A percentile compares a stretch with the other conserved stretches of the same genome.
Evolutionary conservation across 2,797 vertebrate species (phyloP).

Genomic region (Nyctalus aviator): DNA sequence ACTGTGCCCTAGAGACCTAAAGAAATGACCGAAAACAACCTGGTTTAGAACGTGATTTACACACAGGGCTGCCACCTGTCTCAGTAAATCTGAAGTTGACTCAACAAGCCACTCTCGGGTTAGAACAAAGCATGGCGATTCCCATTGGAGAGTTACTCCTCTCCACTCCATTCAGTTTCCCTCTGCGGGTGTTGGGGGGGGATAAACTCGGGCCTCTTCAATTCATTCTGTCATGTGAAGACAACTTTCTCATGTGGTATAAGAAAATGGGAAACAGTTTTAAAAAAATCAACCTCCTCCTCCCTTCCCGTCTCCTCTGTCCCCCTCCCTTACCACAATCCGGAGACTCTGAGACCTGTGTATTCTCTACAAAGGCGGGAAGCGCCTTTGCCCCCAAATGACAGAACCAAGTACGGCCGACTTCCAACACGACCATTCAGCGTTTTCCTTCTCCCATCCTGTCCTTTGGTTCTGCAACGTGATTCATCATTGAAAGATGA

Average conservation of each 20-base stretch:
- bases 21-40: slow-evolving; percentile 58
- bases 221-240: neutral
- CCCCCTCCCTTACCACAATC: too few species aligned
- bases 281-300: neutral
- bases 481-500: neutral
- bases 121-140: neutral
- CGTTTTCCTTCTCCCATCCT: neutral
- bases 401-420: neutral
- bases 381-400: neutral
- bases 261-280: neutral
- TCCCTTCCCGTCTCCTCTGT: neutral
- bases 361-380: neutral
- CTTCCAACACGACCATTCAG: neutral
- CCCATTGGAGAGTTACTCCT: neutral
- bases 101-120: neutral
- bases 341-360: neutral
- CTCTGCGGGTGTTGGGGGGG: neutral
- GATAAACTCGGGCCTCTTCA: neutral
- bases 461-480: neutral
- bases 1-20: slow-evolving; percentile 47
- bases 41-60: slow-evolving; percentile 73
- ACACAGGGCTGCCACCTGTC: slow-evolving; percentile 48
- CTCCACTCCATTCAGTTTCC: neutral
- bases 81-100: slow-evolving; percentile 69
- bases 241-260: neutral